Conservation (phyloP, 1,140 invertebrate genomes). For the Periplaneta americana region DNA sequence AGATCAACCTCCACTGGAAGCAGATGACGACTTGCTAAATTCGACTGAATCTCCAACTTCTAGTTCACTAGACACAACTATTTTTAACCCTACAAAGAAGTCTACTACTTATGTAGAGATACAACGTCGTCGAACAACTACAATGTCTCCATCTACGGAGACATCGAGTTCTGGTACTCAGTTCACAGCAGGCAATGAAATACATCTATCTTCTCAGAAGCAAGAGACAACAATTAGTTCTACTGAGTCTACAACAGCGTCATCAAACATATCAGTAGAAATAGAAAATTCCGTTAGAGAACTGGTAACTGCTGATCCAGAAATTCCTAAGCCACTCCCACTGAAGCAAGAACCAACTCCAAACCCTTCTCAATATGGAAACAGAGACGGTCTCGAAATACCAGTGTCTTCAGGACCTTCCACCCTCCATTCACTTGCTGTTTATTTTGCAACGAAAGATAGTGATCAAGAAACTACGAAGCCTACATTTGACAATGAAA, state of each 20-base stretch:
- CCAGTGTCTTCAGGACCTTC: constrained; percentile 57
- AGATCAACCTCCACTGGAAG: neutral
- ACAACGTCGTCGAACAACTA: neutral
- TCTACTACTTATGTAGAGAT: neutral
- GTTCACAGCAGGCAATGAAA: neutral
- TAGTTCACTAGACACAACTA: neutral
- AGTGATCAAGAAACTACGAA: neutral
- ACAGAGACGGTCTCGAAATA: neutral
- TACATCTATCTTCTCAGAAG: neutral
- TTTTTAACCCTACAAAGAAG: neutral
- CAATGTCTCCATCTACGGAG: too few species aligned
- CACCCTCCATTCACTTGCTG: constrained; percentile 66
- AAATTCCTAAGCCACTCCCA: neutral
- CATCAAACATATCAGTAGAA: neutral
- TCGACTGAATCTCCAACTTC: neutral
- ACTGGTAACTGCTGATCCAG: neutral
- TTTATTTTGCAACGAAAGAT: constrained; percentile 65
- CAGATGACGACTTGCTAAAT: neutral
- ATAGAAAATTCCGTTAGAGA: neutral
- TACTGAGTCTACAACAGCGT: neutral
- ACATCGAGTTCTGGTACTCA: too few species aligned
- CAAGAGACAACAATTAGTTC: neutral
- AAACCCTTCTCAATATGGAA: neutral
- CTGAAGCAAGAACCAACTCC: neutral
- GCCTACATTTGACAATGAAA: neutral